phyloP scores from a whole-genome alignment of 1,140 invertebrate genomes.

The Oedothorax gibbosus region DNA sequence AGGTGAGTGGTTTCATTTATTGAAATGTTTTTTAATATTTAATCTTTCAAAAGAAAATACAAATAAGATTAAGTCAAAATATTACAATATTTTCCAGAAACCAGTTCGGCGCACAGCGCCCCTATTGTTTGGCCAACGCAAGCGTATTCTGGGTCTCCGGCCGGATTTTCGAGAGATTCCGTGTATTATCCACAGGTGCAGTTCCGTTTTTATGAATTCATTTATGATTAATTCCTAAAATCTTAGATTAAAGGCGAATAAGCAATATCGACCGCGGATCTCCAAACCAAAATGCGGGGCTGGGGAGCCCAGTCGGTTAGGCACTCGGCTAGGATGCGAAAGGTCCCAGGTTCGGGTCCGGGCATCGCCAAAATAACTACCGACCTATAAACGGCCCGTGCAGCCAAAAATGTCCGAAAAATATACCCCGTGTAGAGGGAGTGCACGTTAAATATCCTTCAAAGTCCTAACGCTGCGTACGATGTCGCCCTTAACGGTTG shows the following conservation, averaged over 20 bases:
- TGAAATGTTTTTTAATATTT: not conserved
- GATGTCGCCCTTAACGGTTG: too few relatives aligned
- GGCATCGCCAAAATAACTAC: too few relatives aligned
- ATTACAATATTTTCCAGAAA: conserved; percentile 11
- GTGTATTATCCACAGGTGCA: conserved; percentile 49
- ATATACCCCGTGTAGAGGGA: too few relatives aligned
- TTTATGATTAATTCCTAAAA: not conserved
- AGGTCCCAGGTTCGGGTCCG: too few relatives aligned
- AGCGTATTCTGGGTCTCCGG: conserved; percentile 5
- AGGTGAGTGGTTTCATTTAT: not conserved
- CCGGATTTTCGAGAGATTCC: conserved; percentile 26
- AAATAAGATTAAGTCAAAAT: not conserved
- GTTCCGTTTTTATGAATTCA: not conserved
- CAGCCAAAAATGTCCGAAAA: too few relatives aligned
- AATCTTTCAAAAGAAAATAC: not conserved
- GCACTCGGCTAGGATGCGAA: too few relatives aligned
- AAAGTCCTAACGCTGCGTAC: too few relatives aligned
- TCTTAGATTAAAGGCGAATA: not conserved
- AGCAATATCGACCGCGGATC: not conserved
- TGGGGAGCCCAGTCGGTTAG: too few relatives aligned
- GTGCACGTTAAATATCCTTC: too few relatives aligned
- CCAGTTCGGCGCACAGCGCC: not conserved
- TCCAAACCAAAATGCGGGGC: not conserved
- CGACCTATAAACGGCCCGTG: too few relatives aligned
- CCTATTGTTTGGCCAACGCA: conserved; percentile 40